These are phyloP conservation scores for Karalla daura DNA, from an alignment of 2,797 vertebrate genomes.

Conservation along the genomic window DNA sequence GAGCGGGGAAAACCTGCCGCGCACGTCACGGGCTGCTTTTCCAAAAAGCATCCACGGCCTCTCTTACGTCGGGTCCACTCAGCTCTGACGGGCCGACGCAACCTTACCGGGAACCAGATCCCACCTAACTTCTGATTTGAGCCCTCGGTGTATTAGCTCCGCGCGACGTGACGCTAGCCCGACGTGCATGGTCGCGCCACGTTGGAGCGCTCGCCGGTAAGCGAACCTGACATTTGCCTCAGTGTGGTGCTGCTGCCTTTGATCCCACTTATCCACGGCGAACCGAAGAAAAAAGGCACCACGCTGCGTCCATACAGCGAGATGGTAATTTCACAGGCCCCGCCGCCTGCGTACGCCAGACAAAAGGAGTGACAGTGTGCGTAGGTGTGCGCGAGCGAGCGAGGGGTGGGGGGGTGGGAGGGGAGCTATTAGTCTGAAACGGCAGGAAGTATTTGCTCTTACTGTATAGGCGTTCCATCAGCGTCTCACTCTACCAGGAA, in stretches of 20 bases:
- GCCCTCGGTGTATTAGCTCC: conserved; percentile 2
- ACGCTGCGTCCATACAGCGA: conserved; percentile 41
- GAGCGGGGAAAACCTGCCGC: conserved; percentile 45
- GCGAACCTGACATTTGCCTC: conserved; percentile 54
- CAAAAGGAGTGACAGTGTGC: conserved; percentile 40
- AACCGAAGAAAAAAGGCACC: conserved; percentile 57
- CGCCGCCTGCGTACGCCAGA: conserved; percentile 36
- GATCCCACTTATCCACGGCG: conserved; percentile 45
- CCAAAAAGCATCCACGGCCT: conserved; percentile 49
- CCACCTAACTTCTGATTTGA: background rate
- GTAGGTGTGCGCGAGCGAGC: conserved; percentile 52
- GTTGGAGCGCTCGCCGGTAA: conserved; percentile 22
- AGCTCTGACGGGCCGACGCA: background rate
- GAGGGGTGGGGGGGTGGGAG: background rate
- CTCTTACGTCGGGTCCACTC: conserved; percentile 10
- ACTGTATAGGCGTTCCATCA: conserved; percentile 27
- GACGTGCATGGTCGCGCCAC: conserved; percentile 3
- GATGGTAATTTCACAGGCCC: conserved; percentile 58
- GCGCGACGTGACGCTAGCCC: background rate
- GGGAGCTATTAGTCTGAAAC: conserved; percentile 37
- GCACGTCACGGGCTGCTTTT: conserved; percentile 43
- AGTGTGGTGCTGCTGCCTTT: conserved; percentile 34
- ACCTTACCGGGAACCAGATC: conserved; percentile 38
- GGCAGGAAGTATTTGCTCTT: background rate
- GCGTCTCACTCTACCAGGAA: conserved; percentile 25